phyloP scores from a whole-genome alignment of 1,140 invertebrate species.

The Nasonia vitripennis region DNA sequence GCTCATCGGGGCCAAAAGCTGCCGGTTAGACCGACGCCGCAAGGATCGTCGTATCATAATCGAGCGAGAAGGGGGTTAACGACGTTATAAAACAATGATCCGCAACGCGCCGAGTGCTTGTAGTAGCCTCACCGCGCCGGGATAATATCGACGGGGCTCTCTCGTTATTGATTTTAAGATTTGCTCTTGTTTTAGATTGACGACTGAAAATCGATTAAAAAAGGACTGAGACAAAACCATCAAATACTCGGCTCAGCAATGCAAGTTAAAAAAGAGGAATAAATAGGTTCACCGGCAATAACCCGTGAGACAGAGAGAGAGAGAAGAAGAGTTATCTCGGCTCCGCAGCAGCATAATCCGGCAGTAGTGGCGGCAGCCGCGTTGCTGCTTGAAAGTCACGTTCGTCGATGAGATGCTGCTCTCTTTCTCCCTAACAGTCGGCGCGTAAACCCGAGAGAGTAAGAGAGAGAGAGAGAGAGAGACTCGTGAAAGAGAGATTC shows the following conservation, averaged over 20 bases:
- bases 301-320: not conserved
- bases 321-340: not conserved
- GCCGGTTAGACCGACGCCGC: constrained; percentile 1
- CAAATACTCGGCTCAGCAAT: not conserved
- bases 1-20: constrained; percentile 20
- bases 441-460: not conserved
- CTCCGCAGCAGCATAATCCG: not conserved
- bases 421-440: not conserved
- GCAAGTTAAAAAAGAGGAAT: not conserved
- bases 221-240: not conserved
- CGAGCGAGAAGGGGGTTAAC: constrained; percentile 26
- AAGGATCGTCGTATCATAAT: constrained; percentile 8
- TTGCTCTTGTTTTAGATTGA: not conserved
- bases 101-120: not conserved
- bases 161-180: not conserved
- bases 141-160: not conserved
- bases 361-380: not conserved
- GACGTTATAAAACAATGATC: constrained; percentile 38
- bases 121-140: not conserved
- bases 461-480: constrained; percentile 8
- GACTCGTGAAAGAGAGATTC: constrained; percentile 22
- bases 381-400: not conserved
- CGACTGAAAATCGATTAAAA: not conserved
- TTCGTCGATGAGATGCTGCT: constrained; percentile 4
- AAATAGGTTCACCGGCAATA: not conserved